Evolutionary conservation across 1,140 invertebrate genomes (phyloP).

Genomic region (Batillaria attramentaria): DNA sequence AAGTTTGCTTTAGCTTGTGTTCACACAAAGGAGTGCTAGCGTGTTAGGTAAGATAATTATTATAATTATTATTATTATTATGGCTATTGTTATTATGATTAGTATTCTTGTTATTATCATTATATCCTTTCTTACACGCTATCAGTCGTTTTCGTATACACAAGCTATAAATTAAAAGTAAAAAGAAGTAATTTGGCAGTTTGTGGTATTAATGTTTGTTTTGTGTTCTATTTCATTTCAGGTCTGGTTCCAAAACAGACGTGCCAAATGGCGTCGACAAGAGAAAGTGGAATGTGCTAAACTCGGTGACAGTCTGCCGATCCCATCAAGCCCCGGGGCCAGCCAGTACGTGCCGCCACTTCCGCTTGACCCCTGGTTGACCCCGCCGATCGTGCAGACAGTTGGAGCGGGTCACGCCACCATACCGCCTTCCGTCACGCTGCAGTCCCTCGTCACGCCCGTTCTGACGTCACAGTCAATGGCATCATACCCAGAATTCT

Average conservation of each 20-base stretch:
- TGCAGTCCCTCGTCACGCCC: conserved; percentile 49
- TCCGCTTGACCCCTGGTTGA: conserved; percentile 90
- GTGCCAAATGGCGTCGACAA: conserved; percentile 69
- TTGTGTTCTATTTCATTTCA: conserved; percentile 47
- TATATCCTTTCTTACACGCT: too few relatives aligned
- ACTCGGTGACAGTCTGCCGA: conserved; percentile 53
- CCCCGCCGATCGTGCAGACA: conserved; percentile 81
- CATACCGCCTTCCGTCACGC: conserved; percentile 30
- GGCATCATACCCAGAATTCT: conserved; percentile 53
- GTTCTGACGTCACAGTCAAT: conserved; percentile 43
- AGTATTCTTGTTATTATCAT: too few relatives aligned
- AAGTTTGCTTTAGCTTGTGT: neutral
- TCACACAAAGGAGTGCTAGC: neutral
- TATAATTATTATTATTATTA: too few relatives aligned
- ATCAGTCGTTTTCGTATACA: too few relatives aligned
- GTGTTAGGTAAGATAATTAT: too few relatives aligned
- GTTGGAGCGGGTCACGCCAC: conserved; percentile 57
- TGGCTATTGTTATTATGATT: too few relatives aligned
- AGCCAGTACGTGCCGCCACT: conserved; percentile 73
- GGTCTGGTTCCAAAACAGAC: conserved; percentile 71
- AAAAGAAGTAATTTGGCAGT: too few relatives aligned
- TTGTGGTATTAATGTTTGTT: too few relatives aligned
- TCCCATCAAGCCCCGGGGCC: conserved; percentile 31
- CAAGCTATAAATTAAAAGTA: too few relatives aligned
- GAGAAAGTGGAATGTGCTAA: conserved; percentile 67